phyloP scores from a whole-genome alignment of 2,797 vertebrate species.

The Melopsittacus undulatus region DNA sequence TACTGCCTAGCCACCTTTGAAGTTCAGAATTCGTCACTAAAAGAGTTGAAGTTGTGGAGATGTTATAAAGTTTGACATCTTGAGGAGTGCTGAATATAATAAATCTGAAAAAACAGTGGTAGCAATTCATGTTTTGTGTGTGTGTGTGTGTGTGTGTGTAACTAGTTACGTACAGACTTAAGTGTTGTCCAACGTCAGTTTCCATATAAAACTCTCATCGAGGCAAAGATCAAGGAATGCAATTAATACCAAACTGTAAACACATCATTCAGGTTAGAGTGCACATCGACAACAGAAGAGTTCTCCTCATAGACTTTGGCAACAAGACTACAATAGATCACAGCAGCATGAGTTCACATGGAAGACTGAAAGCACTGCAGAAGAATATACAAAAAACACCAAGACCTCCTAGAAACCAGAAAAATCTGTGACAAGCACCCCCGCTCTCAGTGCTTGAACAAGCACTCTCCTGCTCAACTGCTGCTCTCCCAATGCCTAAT shows the following conservation, averaged over 20 bases:
- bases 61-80: constrained; percentile 43
- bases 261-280: constrained; percentile 71
- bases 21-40: constrained; percentile 52
- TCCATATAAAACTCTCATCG: constrained; percentile 71
- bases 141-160: constrained; percentile 21
- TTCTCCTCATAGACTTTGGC: constrained; percentile 73
- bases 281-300: constrained; percentile 69
- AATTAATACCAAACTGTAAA: constrained; percentile 79
- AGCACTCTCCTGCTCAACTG: constrained; percentile 50
- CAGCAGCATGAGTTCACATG: constrained; percentile 77
- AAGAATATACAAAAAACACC: constrained; percentile 70
- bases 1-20: constrained; percentile 31
- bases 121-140: constrained; percentile 20
- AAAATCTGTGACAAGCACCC: constrained; percentile 54
- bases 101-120: constrained; percentile 62
- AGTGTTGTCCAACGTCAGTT: constrained; percentile 59
- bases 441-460: not conserved
- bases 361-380: constrained; percentile 80
- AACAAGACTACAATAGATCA: constrained; percentile 77
- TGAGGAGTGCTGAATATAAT: constrained; percentile 52
- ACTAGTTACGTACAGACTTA: constrained; percentile 52
- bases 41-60: constrained; percentile 46
- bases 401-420: constrained; percentile 70
- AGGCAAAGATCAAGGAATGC: constrained; percentile 77
- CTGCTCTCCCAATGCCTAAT: constrained; percentile 48